Percentiles rank a stretch among this genome's conserved stretches.
Evolutionary conservation across 2,797 vertebrate genomes (phyloP).

Genomic region (Rhinatrema bivittatum): DNA sequence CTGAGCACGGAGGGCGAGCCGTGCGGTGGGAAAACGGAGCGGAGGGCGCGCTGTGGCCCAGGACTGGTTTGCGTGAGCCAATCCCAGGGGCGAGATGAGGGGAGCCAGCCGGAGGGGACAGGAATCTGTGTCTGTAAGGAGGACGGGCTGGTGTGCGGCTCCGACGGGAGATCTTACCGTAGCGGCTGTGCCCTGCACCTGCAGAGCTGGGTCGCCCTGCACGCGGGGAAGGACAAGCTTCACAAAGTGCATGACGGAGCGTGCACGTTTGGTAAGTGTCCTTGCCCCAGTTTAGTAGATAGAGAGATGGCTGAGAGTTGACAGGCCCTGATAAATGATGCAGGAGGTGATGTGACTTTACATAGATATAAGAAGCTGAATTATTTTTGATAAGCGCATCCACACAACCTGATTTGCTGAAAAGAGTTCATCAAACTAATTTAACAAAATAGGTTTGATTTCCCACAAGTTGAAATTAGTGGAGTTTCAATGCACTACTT

Average conservation of each 20-base stretch:
- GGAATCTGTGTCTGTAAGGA: slow-evolving; percentile 49
- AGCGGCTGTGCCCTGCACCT: slow-evolving; percentile 47
- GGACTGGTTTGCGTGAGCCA: slow-evolving; percentile 48
- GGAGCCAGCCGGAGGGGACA: slow-evolving; percentile 32
- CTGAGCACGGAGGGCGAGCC: slow-evolving; percentile 42
- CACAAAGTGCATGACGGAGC: slow-evolving; percentile 45
- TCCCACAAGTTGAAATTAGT: no score
- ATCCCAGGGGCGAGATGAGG: neutral
- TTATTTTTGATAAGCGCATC: no score
- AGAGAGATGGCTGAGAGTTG: no score
- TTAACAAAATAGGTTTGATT: no score
- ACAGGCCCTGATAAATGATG: no score
- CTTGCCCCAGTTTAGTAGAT: no score
- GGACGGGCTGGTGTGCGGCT: slow-evolving; percentile 49
- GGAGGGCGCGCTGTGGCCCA: slow-evolving; percentile 40
- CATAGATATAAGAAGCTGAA: no score
- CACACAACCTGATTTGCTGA: no score
- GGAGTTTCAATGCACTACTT: no score
- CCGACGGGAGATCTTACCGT: slow-evolving; percentile 46
- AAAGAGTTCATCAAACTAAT: no score
- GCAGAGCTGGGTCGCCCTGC: slow-evolving; percentile 24
- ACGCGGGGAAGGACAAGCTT: slow-evolving; percentile 18
- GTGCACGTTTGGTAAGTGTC: slow-evolving; percentile 49
- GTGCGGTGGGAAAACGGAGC: slow-evolving; percentile 31
- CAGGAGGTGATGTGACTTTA: no score